Evolutionary conservation across 2,888 invertebrate species (phyloP), one percentile per base, ranked within the genome.

Genomic region (Bembecia ichneumoniformis): DNA sequence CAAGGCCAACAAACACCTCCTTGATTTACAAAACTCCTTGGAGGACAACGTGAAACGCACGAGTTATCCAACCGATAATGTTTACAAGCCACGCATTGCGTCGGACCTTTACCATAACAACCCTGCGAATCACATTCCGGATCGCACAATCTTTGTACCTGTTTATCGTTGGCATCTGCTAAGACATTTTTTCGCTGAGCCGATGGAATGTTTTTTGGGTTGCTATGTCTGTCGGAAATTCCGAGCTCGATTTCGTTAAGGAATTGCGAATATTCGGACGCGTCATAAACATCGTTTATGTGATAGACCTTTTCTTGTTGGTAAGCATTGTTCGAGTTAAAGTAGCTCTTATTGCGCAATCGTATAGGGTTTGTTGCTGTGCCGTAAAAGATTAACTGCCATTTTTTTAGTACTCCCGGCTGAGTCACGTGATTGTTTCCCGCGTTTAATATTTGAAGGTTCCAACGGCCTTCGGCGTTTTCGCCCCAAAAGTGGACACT

Each of bases 401-500:
- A 99, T 76, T 96, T 96, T 68, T 95, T 94, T 62, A 98, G 86
- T 54, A 96, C 92, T 65, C 96, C 96, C 51, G 94, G 92, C 68
- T 94, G 93, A 69, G 94, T 94, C 51, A 95, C 94, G 59, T 93
- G 92, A 55, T 94, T 89, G 62, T 92, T 93, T 36, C 95, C 95
- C 9, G 90, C 89, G 61, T 91, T 91, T 60, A 90, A 90, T 62
- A 95, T 92, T 76, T 95, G 94, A 55, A 96, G 81, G 16, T 93
- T 94, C 96, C 96, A 96, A 57, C 94, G 89, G 34, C 96, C 96
- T 67, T 95, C 94, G 47, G 94, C 93, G 64, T 93, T 95, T 78
- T 95, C 96, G 17, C 99, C 99, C 99, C 99, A 99, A 82, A 95
- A 98, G 77, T 99, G 99, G 14, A 99, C 98, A 69, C 97, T 96